A percentile compares a stretch with the other conserved stretches of the same genome.
Conservation (phyloP, 2,797 vertebrate genomes). For the Tokudaia tokunoshimensis region DNA sequence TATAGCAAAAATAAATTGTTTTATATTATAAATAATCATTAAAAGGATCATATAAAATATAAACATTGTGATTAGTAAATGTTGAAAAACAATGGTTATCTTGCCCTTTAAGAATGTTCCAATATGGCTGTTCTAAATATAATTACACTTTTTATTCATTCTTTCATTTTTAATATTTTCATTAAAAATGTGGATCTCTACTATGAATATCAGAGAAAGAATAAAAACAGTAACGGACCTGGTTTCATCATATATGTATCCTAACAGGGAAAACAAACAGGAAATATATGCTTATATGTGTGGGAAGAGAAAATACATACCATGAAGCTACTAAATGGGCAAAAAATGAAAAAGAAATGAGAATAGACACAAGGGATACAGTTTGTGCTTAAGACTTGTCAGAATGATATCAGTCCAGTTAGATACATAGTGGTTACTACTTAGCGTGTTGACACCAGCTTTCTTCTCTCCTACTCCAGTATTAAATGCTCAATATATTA, state of each 20-base stretch:
- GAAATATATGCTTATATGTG: neutral
- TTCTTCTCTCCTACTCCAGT: neutral
- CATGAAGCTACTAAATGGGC: neutral
- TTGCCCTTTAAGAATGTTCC: neutral
- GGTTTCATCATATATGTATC: neutral
- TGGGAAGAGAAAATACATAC: neutral
- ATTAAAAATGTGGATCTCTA: neutral
- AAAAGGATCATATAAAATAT: neutral
- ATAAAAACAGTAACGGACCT: neutral
- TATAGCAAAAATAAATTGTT: constrained; percentile 12
- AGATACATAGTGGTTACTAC: neutral
- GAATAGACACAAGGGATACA: neutral
- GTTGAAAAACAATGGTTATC: neutral
- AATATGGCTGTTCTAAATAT: neutral
- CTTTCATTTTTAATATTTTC: constrained; percentile 7
- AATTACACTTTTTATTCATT: neutral
- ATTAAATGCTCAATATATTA: neutral
- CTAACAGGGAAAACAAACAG: neutral
- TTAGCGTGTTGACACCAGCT: neutral
- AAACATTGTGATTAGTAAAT: neutral
- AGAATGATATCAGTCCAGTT: neutral
- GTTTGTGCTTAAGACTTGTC: neutral
- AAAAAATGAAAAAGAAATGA: neutral
- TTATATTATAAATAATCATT: neutral
- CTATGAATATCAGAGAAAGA: neutral